These are phyloP conservation scores for Elgonia sp. DNA, from an alignment of 2,888 invertebrate species.

Conservation along the genomic window DNA sequence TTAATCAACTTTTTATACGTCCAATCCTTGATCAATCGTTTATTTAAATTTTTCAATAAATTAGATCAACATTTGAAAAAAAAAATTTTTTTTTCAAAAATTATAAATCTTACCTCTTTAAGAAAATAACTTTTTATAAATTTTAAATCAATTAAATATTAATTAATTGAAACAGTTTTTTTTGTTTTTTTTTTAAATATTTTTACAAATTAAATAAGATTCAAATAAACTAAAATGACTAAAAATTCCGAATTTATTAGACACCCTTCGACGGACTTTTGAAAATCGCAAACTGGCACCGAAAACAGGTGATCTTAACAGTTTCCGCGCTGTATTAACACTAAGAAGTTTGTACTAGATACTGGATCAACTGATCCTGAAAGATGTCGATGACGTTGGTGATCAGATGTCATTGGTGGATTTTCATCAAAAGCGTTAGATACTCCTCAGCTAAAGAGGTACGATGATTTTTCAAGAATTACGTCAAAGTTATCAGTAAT, in stretches of 20 bases:
- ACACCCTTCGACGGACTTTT: background rate
- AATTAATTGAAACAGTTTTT: no score
- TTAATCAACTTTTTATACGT: no score
- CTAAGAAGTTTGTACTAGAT: slow-evolving; percentile 68
- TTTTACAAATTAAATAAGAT: background rate
- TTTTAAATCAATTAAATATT: no score
- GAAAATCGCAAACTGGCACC: slow-evolving; percentile 15
- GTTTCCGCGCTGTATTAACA: slow-evolving; percentile 56
- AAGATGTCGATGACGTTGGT: slow-evolving; percentile 68
- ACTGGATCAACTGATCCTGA: slow-evolving; percentile 71
- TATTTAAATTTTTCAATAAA: no score
- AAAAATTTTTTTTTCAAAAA: no score
- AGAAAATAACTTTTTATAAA: background rate
- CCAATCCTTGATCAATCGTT: no score
- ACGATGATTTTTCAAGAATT: slow-evolving; percentile 61
- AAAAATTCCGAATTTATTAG: background rate
- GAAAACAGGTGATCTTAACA: slow-evolving; percentile 53
- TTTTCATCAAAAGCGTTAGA: slow-evolving; percentile 63
- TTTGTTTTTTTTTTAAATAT: background rate
- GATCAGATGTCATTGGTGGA: slow-evolving; percentile 70
- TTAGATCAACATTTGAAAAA: no score
- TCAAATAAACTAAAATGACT: background rate
- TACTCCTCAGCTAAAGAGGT: slow-evolving; percentile 29
- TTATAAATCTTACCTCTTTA: background rate
- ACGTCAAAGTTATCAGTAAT: slow-evolving; percentile 64